Evolutionary conservation across 2,113 vertebrate species (phyloP).

Genomic region (Lophotis ruficrista): DNA sequence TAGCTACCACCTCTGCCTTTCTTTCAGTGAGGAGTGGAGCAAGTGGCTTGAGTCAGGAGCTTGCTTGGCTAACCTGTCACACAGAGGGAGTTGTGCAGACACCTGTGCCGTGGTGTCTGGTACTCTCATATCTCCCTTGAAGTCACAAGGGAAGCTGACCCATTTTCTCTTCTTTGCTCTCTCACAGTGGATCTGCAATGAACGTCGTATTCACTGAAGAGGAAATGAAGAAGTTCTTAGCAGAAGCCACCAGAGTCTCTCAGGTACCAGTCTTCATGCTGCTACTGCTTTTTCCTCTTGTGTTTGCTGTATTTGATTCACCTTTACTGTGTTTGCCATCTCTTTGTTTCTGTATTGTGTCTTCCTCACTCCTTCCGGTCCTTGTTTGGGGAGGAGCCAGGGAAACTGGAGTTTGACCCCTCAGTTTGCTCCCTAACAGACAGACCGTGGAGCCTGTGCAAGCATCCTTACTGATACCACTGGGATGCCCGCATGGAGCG

Average conservation of each 20-base stretch:
- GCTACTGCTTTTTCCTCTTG: not conserved
- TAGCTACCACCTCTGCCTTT: not conserved
- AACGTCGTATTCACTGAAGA: conserved; percentile 89
- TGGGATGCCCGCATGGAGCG: not conserved
- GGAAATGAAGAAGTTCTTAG: conserved; percentile 94
- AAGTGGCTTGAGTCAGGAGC: not conserved
- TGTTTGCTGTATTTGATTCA: not conserved
- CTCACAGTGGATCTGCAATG: conserved; percentile 92
- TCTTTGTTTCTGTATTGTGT: not conserved
- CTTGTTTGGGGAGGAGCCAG: not conserved
- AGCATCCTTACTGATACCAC: not conserved
- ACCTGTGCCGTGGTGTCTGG: not conserved
- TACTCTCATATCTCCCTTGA: not conserved
- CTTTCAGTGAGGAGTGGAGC: not conserved
- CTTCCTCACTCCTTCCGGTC: not conserved
- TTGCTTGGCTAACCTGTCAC: not conserved
- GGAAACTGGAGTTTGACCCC: not conserved
- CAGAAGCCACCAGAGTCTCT: conserved; percentile 92
- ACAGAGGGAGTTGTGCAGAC: not conserved
- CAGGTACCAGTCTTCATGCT: conserved; percentile 78
- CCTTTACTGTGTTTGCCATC: not conserved
- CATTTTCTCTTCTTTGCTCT: not conserved
- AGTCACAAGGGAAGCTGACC: not conserved
- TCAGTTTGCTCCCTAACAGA: not conserved
- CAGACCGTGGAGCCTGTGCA: not conserved